phyloP scores from a whole-genome alignment of 1,140 invertebrate genomes.

The Fopius arisanus region DNA sequence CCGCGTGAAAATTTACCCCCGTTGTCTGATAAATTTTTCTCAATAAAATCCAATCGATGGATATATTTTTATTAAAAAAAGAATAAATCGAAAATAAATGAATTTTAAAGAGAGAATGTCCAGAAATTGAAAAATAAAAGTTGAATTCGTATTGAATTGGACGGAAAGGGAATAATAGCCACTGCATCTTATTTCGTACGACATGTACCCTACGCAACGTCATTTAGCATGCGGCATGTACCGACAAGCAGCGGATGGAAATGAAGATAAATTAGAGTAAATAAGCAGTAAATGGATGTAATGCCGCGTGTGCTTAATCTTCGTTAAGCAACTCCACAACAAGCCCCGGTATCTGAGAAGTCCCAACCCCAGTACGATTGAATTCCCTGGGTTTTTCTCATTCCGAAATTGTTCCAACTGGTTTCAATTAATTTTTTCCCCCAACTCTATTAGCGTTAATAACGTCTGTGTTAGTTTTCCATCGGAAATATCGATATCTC shows the following conservation, averaged over 20 bases:
- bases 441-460: not conserved
- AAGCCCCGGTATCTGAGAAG: not conserved
- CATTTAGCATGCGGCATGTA: constrained; percentile 26
- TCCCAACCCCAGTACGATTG: constrained; percentile 12
- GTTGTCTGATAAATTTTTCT: no score
- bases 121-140: no score
- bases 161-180: no score
- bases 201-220: not conserved
- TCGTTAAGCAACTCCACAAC: constrained; percentile 24
- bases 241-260: constrained; percentile 28
- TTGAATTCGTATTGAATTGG: no score
- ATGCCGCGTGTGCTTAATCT: constrained; percentile 38
- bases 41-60: no score
- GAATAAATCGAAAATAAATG: no score
- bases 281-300: constrained; percentile 36
- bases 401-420: constrained; percentile 3
- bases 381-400: constrained; percentile 3
- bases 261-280: constrained; percentile 40
- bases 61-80: no score
- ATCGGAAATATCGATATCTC: not conserved
- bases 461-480: not conserved
- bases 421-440: constrained; percentile 7
- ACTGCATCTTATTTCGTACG: not conserved
- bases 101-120: no score
- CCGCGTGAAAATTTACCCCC: no score